Base-by-base conservation (phyloP, 1,140 invertebrate species). In the Bicyclus anynana region DNA sequence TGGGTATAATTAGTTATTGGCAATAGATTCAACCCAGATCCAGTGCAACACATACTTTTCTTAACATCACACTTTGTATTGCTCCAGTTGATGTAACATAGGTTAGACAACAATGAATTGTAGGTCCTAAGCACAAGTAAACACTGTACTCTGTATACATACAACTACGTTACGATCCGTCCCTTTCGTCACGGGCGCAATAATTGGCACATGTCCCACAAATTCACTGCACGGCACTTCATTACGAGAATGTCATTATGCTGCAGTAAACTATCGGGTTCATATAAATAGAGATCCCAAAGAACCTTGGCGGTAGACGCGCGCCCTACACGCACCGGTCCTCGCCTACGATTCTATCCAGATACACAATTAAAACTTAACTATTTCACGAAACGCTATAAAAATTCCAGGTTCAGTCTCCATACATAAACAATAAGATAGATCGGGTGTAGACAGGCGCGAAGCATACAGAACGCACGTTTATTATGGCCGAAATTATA, bases 401-500 rank as follows among this genome's bases (percentile, higher is more conserved):
- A 86, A 86, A 85, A 88, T 81, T 88, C 81, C 76, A 77, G 80
- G 74, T 72, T 86, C 83, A 86, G 74, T 84, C 77, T 82, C 83
- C 80, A 87, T 86, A 87, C 84, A 87, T 87, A 87, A 87, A 87
- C 84, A 87, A 87, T 87, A 83, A 87, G 84, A 84, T 84, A 80
- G 80, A 77, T 79, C 83, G 83, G 80, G 83, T 86, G 83, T 84
- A 84, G 79, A 84, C 81, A 67, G 80, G 79, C 80, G 78, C 80
- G 80, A 84, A 76, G 82, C 80, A 83, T 80, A 83, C 78, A 70
- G 77, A 79, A 83, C 79, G 76, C 85, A 85, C 84, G 83, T 82
- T 84, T 86, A 80, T 81, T 84, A 85, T 84, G 80, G 83, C 83
- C 72, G 81, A 84, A 83, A 81, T 83, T 81, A 80, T 78, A 73